Base-by-base conservation (phyloP, 1,140 invertebrate genomes). In the Papilio glaucus region DNA sequence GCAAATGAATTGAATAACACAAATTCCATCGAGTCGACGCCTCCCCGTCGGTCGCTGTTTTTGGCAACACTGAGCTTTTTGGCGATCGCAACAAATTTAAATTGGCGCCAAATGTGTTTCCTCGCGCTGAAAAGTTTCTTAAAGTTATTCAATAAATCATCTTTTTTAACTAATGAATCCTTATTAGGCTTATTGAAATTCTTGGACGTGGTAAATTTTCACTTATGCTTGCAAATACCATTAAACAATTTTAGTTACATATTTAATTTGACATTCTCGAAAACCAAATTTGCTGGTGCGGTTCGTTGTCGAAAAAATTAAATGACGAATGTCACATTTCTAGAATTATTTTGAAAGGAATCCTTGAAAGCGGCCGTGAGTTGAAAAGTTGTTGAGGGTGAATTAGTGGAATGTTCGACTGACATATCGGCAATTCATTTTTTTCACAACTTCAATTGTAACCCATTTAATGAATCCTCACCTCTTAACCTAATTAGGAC, bases 21-120 rank as follows among this genome's bases (percentile, higher is more conserved):
- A 57, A 57, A 57, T 57, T 13, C 49, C 21, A 49, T 24, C 12
- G 49, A 57, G 18, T 24, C 49, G 49, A 57, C 49, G 49, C 49
- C n/a, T 21, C 45, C 24, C 45, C 15, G 45, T 21, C 45, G 49
- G 21, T 18, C 45, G 15, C 49, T 53, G 49, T 53, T 53, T 53
- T 53, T 53, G 49, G 49, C 49, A 53, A 53, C 21, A 12, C 42
- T 21, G 18, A 53, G 49, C 10, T 18, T 53, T 53, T 53, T 53
- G 18, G 49, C 49, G 21, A 53, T 53, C 49, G 49, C 21, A 53
- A 53, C 49, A 53, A 53, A 53, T 53, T 53, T 53, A 53, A 53
- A 53, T 53, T 53, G 49, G 21, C 49, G 49, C 21, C 49, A 53
- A 53, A 53, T 53, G 21, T 26, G 42, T 18, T 45, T 3, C 49